Percentiles rank a stretch among this genome's conserved stretches.
phyloP scores from a whole-genome alignment of 2,888 invertebrate species.

The Arrhopalites spinosus region DNA sequence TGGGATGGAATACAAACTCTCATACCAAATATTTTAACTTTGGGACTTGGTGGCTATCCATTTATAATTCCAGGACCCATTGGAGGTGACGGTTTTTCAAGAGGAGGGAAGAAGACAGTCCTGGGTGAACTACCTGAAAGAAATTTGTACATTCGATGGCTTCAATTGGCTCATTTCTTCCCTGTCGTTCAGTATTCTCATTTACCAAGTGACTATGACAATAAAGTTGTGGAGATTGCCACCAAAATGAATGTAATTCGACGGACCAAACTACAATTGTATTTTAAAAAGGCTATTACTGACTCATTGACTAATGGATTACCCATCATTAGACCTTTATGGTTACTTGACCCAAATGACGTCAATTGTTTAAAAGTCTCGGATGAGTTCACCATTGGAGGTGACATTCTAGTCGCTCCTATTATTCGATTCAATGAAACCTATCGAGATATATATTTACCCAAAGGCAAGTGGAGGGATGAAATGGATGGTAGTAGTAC shows the following conservation, averaged over 20 bases:
- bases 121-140: conserved; percentile 70
- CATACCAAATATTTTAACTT: conserved; percentile 83
- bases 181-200: conserved; percentile 91
- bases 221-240: conserved; percentile 75
- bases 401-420: conserved; percentile 88
- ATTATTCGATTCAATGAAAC: conserved; percentile 73
- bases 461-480: conserved; percentile 91
- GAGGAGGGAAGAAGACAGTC: too few relatives aligned
- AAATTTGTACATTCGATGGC: conserved; percentile 87
- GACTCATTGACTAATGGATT: conserved; percentile 80
- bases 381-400: conserved; percentile 88
- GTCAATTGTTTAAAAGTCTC: conserved; percentile 74
- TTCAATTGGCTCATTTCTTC: conserved; percentile 86
- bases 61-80: conserved; percentile 92
- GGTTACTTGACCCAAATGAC: conserved; percentile 85
- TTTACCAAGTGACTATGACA: conserved; percentile 85
- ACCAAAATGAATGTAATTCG: conserved; percentile 75
- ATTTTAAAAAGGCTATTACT: conserved; percentile 75
- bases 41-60: conserved; percentile 89
- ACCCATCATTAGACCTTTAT: conserved; percentile 84
- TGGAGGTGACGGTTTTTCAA: conserved; percentile 71
- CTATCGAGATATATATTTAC: conserved; percentile 80
- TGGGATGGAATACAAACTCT: conserved; percentile 84
- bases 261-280: conserved; percentile 67
- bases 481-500: conserved; percentile 83